Conservation (phyloP, 1,140 invertebrate species). For the Lasioglossum baleicum region DNA sequence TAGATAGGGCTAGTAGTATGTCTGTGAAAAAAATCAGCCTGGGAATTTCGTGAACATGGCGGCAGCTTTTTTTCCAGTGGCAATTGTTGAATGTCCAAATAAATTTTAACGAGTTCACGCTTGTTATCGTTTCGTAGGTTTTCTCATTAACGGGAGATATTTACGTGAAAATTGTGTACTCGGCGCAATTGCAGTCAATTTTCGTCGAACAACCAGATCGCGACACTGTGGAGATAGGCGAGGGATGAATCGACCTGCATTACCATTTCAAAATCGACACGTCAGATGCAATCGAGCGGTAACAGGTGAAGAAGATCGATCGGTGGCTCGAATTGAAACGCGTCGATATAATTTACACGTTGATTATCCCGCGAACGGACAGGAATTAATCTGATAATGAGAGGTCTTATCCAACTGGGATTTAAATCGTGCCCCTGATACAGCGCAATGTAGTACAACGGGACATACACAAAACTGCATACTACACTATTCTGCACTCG, state of each 20-base stretch:
- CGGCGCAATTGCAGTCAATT: background rate
- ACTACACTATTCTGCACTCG: background rate
- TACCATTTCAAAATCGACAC: background rate
- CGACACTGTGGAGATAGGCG: background rate
- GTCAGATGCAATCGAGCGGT: background rate
- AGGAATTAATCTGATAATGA: slow-evolving; percentile 6
- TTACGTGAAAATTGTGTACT: background rate
- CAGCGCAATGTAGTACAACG: background rate
- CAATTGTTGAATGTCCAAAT: background rate
- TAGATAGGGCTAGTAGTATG: no score
- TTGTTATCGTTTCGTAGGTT: no score
- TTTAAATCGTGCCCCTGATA: slow-evolving; percentile 12
- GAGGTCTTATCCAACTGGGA: background rate
- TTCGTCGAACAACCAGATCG: background rate
- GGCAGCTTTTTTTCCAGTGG: no score
- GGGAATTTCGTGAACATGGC: no score
- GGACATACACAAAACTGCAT: no score
- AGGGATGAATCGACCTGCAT: background rate
- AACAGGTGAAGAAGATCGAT: background rate
- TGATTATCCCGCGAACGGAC: slow-evolving; percentile 1
- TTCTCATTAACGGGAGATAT: no score
- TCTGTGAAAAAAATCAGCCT: no score
- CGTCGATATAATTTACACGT: slow-evolving; percentile 2
- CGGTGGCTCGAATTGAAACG: background rate
- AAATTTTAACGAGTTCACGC: no score